Evolutionary conservation across 2,113 vertebrate species (phyloP), one percentile per base, ranked within the genome.

Genomic region (Scopus umbretta): DNA sequence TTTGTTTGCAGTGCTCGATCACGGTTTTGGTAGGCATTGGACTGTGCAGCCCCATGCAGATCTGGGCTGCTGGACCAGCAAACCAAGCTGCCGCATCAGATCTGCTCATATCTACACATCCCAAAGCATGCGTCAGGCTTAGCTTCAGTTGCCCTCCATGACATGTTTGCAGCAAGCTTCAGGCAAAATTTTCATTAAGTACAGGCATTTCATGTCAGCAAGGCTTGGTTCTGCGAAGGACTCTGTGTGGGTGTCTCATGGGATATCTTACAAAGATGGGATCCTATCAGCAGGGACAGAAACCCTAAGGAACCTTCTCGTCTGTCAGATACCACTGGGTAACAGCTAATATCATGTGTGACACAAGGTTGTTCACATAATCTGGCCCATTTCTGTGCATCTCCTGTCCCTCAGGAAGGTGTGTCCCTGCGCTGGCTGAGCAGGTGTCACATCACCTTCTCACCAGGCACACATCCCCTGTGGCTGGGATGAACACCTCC

Each of bases 21-120:
- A 7, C 2, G 1, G 7, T 62, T 87, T 71, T 63, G 71, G 70
- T 62, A 63, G 40, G 65, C 52, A 47, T 1, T n/a, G 55, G 55
- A 2, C n/a, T 81, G n/a, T 63, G 55, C 58, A 91, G 68, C 36
- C 45, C 67, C 40, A 8, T 29, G 61, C 43, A 83, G 62, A 53
- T 34, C 71, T 80, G 56, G 47, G 49, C 81, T 79, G 47, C 92
- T 84, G 78, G 78, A 71, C 78, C 56, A 70, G 74, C n/a, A 74
- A 63, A 52, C 29, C 47, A 26, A 88, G 78, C 81, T 96, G 90
- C 79, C 91, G 58, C 83, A 83, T 94, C 80, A 55, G 10, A 92
- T 92, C 86, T 73, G 72, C 68, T 92, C 92, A 74, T 29, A 55
- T 66, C 65, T 84, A 4, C 7, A 1, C 72, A 67, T 89, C 55